Conservation (phyloP, 2,797 vertebrate species). For the Myioborus melanocephalus region DNA sequence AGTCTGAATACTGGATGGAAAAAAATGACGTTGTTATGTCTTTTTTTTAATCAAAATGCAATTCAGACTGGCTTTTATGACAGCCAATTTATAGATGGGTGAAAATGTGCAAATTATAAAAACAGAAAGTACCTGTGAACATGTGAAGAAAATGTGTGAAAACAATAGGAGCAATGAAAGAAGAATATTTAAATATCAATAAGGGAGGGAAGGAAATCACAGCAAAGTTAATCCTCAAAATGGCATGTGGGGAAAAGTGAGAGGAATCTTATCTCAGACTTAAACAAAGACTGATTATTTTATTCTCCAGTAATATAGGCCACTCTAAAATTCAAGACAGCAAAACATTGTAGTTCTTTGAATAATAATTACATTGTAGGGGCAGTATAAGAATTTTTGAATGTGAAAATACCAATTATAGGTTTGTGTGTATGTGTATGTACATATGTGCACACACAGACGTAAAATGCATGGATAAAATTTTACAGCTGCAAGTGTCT, state of each 20-base stretch:
- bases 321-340: background rate
- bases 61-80: background rate
- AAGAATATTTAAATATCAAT: background rate
- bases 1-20: background rate
- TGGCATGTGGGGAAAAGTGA: background rate
- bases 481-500: background rate
- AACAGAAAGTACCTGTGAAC: background rate
- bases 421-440: accelerated
- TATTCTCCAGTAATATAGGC: background rate
- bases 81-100: background rate
- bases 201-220: background rate
- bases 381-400: background rate
- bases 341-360: background rate
- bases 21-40: background rate
- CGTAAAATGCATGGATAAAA: background rate
- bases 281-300: background rate
- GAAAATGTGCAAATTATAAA: background rate
- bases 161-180: background rate
- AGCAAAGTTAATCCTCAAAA: background rate
- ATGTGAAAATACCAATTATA: background rate
- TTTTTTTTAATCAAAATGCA: background rate
- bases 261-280: background rate
- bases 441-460: background rate
- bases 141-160: constrained; percentile 23
- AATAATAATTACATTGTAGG: background rate